Percentiles rank a stretch among this genome's conserved stretches.
Evolutionary conservation across 2,113 vertebrate genomes (phyloP).

Genomic region (Perccottus glenii): DNA sequence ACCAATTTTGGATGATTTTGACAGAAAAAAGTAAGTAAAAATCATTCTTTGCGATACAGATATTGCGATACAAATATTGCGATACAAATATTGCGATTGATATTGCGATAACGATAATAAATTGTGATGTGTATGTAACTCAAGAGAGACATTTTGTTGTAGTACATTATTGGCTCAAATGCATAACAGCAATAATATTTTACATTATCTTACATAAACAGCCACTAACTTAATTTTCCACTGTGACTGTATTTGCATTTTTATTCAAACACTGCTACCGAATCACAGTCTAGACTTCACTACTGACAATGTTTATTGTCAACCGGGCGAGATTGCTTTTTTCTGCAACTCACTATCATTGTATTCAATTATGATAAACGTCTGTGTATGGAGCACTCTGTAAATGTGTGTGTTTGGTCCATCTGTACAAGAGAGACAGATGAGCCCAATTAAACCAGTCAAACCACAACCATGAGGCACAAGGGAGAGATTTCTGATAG

Average conservation of each 20-base stretch:
- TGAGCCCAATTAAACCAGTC: conserved; percentile 20
- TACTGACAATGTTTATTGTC: neutral
- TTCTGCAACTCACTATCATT: conserved; percentile 1
- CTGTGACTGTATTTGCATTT: neutral
- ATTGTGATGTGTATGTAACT: too few species aligned
- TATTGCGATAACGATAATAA: too few species aligned
- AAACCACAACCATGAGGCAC: neutral
- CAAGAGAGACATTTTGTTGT: too few species aligned
- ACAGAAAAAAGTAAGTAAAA: too few species aligned
- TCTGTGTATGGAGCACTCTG: neutral
- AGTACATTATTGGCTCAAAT: neutral
- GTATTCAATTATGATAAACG: neutral
- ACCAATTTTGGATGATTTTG: too few species aligned
- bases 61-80: too few species aligned
- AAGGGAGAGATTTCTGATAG: neutral
- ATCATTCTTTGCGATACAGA: too few species aligned
- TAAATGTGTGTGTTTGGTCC: conserved; percentile 3
- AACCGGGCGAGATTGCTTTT: neutral
- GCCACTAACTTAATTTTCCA: neutral
- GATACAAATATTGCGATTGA: too few species aligned
- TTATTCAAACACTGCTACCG: neutral
- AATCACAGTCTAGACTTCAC: neutral
- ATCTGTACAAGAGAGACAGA: conserved; percentile 16
- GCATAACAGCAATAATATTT: neutral
- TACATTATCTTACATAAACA: neutral